These are phyloP conservation scores for Drosophila nannoptera DNA, from an alignment of 1,140 invertebrate species.

Conservation along the genomic window DNA sequence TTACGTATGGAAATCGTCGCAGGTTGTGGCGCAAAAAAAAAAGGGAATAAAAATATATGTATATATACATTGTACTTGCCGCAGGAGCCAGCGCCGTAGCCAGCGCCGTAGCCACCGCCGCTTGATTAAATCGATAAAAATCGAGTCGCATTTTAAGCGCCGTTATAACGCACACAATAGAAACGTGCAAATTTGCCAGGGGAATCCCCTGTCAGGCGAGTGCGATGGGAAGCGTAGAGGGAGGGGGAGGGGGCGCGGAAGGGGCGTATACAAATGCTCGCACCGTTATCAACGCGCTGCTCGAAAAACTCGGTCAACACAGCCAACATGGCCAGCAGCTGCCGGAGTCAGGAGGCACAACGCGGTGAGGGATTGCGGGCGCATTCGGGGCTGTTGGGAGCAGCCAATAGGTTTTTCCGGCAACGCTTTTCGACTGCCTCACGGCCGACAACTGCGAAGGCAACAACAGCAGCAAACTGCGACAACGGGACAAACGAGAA, in stretches of 20 bases:
- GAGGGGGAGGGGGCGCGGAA: not conserved
- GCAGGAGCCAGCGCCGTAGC: slow-evolving; percentile 28
- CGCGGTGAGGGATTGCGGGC: not conserved
- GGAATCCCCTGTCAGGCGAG: slow-evolving; percentile 3
- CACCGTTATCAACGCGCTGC: slow-evolving; percentile 57
- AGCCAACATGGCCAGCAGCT: slow-evolving; percentile 21
- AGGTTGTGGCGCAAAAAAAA: slow-evolving; percentile 35
- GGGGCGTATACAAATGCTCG: slow-evolving; percentile 36
- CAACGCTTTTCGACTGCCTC: slow-evolving; percentile 31
- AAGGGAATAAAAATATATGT: not conserved
- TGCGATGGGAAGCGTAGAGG: not conserved
- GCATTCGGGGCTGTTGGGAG: slow-evolving; percentile 7
- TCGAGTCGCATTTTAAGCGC: slow-evolving; percentile 68
- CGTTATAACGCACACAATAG: slow-evolving; percentile 62
- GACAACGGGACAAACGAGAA: slow-evolving; percentile 10
- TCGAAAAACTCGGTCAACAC: slow-evolving; percentile 66
- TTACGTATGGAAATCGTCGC: slow-evolving; percentile 74
- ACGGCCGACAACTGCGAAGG: slow-evolving; percentile 14
- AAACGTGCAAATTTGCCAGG: slow-evolving; percentile 67
- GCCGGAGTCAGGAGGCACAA: not conserved
- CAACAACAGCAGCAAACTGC: slow-evolving; percentile 14
- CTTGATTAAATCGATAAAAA: slow-evolving; percentile 78
- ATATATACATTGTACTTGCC: slow-evolving; percentile 17
- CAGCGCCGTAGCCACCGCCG: slow-evolving; percentile 23
- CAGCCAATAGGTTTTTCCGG: slow-evolving; percentile 17